phyloP scores from a whole-genome alignment of 2,113 vertebrate genomes.

The Sterna hirundo region DNA sequence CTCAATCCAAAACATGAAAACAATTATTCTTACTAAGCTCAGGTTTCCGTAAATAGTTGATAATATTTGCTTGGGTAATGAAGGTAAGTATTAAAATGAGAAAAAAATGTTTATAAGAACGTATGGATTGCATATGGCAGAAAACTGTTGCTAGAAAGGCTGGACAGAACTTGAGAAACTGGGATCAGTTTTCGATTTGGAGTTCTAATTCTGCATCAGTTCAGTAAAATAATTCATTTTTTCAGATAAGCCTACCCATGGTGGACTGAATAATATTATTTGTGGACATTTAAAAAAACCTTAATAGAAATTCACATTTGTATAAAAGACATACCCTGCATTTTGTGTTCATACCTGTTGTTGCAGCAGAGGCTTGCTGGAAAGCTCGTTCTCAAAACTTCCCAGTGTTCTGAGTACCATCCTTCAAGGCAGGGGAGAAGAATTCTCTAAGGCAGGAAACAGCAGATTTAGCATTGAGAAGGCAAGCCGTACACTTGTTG shows the following conservation, averaged over 20 bases:
- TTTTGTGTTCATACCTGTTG: not conserved
- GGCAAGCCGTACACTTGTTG: not conserved
- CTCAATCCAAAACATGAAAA: not conserved
- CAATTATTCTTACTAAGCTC: not conserved
- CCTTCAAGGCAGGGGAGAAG: not conserved
- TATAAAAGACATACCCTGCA: not conserved
- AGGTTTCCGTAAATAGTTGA: not conserved
- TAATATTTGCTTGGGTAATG: not conserved
- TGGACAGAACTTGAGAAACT: not conserved
- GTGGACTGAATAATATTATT: not conserved
- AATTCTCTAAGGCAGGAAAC: not conserved
- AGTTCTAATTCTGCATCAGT: not conserved
- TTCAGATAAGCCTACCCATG: not conserved
- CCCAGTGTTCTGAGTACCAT: rapidly evolving
- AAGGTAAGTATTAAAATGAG: not conserved
- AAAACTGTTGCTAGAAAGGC: not conserved
- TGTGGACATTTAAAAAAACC: not conserved
- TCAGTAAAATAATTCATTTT: not conserved
- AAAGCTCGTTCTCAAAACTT: not conserved
- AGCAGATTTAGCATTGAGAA: not conserved
- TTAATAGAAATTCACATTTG: not conserved
- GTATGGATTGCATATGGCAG: not conserved
- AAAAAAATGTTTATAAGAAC: not conserved
- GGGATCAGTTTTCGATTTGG: not conserved
- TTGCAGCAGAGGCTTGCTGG: not conserved